A percentile compares a stretch with the other conserved stretches of the same genome.
These are phyloP conservation scores for Auanema sp. DNA, from an alignment of 2,888 invertebrate genomes.

Conservation along the genomic window DNA sequence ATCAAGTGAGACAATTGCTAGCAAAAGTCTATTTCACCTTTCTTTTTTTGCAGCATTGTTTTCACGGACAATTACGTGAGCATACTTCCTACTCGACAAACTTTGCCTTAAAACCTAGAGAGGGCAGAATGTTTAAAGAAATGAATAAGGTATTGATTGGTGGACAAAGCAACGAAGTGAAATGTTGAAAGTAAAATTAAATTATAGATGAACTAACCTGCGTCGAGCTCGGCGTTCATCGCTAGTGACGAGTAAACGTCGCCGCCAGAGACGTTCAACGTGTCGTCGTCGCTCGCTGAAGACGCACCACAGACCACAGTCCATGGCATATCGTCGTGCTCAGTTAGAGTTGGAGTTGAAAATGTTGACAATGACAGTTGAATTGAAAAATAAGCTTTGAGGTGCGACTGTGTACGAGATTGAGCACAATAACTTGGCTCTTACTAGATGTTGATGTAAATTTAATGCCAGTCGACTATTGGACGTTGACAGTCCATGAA, in stretches of 20 bases:
- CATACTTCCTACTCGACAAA: background rate
- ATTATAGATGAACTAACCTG: slow-evolving; percentile 18
- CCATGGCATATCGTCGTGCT: slow-evolving; percentile 46
- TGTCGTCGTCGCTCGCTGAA: slow-evolving; percentile 59
- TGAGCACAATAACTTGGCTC: no score
- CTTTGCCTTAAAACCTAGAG: background rate
- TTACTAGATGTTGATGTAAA: no score
- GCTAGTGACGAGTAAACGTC: slow-evolving; percentile 51
- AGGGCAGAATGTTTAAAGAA: background rate
- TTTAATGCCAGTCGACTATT: no score
- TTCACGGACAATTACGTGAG: background rate
- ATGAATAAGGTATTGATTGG: background rate
- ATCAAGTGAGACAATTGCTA: background rate
- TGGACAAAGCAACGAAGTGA: background rate
- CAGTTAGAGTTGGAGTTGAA: no score
- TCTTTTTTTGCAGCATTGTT: slow-evolving; percentile 1
- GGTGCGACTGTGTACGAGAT: no score
- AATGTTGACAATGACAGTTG: no score
- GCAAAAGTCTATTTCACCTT: slow-evolving; percentile 2
- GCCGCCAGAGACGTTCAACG: slow-evolving; percentile 53
- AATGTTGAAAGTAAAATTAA: no score
- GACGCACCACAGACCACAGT: slow-evolving; percentile 60
- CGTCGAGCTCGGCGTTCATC: slow-evolving; percentile 59
- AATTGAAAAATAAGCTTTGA: no score
- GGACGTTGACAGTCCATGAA: no score